Percentiles rank a stretch among this genome's conserved stretches.
These are phyloP conservation scores for Lithophane semibrunnea DNA, from an alignment of 2,888 invertebrate species.

Conservation along the genomic window DNA sequence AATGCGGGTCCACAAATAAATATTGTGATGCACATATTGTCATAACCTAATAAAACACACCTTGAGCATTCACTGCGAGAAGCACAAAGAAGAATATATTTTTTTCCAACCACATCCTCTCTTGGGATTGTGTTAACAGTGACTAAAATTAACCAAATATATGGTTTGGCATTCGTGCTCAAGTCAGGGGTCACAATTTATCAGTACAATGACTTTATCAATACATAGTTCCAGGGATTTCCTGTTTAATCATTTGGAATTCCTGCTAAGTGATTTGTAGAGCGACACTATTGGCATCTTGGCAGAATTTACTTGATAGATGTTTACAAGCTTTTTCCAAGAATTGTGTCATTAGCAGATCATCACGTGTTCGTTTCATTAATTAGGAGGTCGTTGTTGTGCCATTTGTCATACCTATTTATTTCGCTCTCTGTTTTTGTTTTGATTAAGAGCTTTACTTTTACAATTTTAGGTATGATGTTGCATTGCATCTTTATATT, in stretches of 20 bases:
- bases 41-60: slow-evolving; percentile 37
- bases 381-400: not conserved
- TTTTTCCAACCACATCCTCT: slow-evolving; percentile 52
- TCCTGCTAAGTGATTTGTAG: slow-evolving; percentile 7
- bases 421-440: not conserved
- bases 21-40: slow-evolving; percentile 15
- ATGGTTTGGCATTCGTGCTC: slow-evolving; percentile 30
- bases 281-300: slow-evolving; percentile 1
- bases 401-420: not conserved
- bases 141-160: slow-evolving; percentile 46
- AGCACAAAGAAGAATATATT: slow-evolving; percentile 39
- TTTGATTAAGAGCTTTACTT: not conserved
- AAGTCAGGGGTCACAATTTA: slow-evolving; percentile 60
- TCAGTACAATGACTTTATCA: slow-evolving; percentile 53
- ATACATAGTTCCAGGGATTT: slow-evolving; percentile 34
- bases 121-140: slow-evolving; percentile 6
- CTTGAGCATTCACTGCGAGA: slow-evolving; percentile 41
- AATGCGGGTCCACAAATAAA: slow-evolving; percentile 11
- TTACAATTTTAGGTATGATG: not conserved
- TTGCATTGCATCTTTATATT: too few species aligned
- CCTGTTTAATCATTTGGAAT: slow-evolving; percentile 39
- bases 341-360: not conserved
- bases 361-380: not conserved
- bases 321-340: slow-evolving; percentile 11
- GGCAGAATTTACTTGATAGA: not conserved